Evolutionary conservation across 1,140 invertebrate species (phyloP).

Genomic region (Eulimnadia texana): DNA sequence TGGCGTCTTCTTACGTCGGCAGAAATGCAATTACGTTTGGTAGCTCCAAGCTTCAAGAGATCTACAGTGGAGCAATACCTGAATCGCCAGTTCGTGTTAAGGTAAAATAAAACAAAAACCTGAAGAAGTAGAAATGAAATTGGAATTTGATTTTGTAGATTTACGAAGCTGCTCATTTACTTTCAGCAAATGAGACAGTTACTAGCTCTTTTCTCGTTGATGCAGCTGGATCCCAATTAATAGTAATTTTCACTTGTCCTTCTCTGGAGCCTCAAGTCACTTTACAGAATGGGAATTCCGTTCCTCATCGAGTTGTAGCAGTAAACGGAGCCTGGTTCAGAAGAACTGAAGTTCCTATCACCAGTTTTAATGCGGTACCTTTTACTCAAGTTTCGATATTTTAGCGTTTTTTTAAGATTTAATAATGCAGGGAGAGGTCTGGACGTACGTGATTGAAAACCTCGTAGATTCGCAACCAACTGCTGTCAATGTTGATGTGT

Average conservation of each 20-base stretch:
- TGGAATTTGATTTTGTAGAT: not conserved
- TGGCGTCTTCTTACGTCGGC: not conserved
- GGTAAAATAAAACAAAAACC: too few species aligned
- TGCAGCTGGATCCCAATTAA: not conserved
- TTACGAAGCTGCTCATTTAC: not conserved
- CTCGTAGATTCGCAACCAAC: not conserved
- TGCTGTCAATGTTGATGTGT: not conserved
- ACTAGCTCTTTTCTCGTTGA: not conserved
- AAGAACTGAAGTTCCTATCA: not conserved
- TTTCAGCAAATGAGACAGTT: not conserved
- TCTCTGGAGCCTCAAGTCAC: not conserved
- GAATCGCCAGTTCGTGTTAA: not conserved
- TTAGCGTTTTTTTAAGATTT: too few species aligned
- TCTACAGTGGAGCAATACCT: not conserved
- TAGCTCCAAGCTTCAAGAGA: not conserved
- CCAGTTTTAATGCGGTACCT: not conserved
- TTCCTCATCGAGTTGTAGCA: not conserved
- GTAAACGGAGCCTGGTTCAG: not conserved
- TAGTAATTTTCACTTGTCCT: not conserved
- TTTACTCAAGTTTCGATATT: too few species aligned
- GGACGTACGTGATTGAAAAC: not conserved
- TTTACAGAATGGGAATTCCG: not conserved
- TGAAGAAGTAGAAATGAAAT: not conserved
- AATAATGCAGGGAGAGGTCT: not conserved
- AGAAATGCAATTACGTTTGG: not conserved